Base-by-base conservation (phyloP, 2,797 vertebrate genomes). In the Numenius phaeopus region DNA sequence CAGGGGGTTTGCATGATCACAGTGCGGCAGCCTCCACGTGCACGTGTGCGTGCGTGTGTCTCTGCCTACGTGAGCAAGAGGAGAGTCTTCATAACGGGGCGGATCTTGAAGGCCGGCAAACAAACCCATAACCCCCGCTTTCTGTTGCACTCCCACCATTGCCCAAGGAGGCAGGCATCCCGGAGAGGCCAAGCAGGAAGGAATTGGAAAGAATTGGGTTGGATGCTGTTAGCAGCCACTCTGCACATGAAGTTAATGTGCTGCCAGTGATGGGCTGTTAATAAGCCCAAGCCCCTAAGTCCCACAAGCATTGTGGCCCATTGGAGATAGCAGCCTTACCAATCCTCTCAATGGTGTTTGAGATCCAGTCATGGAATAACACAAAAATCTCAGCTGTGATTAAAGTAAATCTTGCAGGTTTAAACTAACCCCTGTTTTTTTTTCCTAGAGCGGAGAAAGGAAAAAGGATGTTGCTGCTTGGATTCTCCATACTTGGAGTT, bases 241-340 rank as follows among this genome's bases (percentile, higher is more conserved):
- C 49, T 55, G 47, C 17, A 30, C 16, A 3, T 21, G 37, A 83
- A 76, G 23, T 66, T 66, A 50, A 87, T 11, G 27, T 55, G 66
- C 23, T 71, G 26, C 19, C 61, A 61, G n/a, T 2, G 20, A 37
- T 12, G 21, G 59, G n/a, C 37, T 84, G 47, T 29, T 69, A 47
- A 39, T 10, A 44, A 54, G 37, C 44, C 32, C 59, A 42, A 58
- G 61, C 9, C 21, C 7, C 2, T 5, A 40, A 61, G 9, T 55
- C 20, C 47, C 39, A 66, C 23, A 37, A 10, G 39, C 8, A 82
- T 42, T 0, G 0, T 16, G 14, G 16, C 3, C 39, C 58, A 7
- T 14, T 54, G 61, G 18, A 78, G 30, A 52, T 0, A 52, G 66
- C 26, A 73, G 44, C 0, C 2, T 40, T 34, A 59, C 21, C 40